Base-by-base conservation (phyloP, 2,113 vertebrate genomes). In the Plotosus lineatus region DNA sequence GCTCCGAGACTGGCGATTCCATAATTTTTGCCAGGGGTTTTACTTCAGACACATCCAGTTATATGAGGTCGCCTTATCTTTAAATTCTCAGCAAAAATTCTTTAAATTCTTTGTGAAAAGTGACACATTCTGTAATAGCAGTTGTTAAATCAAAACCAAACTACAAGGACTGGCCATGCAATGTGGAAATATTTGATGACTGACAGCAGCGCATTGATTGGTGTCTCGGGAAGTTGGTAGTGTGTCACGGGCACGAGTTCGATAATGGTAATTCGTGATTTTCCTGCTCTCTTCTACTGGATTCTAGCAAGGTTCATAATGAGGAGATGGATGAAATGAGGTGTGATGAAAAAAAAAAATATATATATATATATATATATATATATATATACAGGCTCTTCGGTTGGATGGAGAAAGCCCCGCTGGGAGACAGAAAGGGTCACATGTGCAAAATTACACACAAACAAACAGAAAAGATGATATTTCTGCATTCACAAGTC, bases 251-350 rank as follows among this genome's bases (percentile, higher is more conserved):
- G 26, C 4, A 21, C 6, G 36, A 23, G 28, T 72, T 19, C 14
- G 3, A 11, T 50, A 21, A 7, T 4, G 66, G 12, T 46, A 3
- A 72, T 31, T 36, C 21, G 3, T 51, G 69, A 73, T 51, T 51
- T 51, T 9, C 28, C 28, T 6, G 46, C 69, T 51, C 9, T 12
- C 33, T 11, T 33, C 15, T 17, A 17, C 5, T 5, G 26, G 65
- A 44, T 68, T 68, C 38, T n/a, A 11, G 7, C 28, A 46, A 21
- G 69, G 50, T 51, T 51, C 19, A 21, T 17, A 51, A 51, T 33
- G 21, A 36, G 28, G 6, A 73, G 69, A 73, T 36, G 69, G 28
- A 51, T 73, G 33, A 33, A 73, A 73, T 23, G 28, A 73, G 46
- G 8, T 33, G 28, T 36, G 40, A 48, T 72, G 2, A 21, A 72